Conservation (phyloP, 2,113 vertebrate species). For the Bucco capensis region DNA sequence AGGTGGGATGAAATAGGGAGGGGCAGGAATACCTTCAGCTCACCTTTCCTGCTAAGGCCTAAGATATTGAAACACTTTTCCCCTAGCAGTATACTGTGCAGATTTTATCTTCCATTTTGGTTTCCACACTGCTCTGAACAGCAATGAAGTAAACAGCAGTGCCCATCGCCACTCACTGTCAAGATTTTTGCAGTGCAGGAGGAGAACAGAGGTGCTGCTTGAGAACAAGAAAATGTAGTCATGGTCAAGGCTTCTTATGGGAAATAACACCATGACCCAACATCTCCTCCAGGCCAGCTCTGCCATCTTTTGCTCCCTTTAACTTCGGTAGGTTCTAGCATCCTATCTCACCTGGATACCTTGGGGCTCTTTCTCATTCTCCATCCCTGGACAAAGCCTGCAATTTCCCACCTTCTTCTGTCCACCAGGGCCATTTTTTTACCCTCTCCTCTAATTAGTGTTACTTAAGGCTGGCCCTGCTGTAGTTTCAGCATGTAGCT, state of each 20-base stretch:
- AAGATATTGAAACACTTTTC: neutral
- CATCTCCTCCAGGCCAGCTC: neutral
- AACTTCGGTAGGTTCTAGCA: neutral
- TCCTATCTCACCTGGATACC: accelerated
- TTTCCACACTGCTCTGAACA: neutral
- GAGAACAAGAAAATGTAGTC: neutral
- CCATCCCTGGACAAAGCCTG: neutral
- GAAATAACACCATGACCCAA: neutral
- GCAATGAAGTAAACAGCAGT: neutral
- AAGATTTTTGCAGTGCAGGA: neutral
- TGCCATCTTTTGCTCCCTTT: neutral
- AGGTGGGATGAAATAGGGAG: neutral
- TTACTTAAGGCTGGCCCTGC: neutral
- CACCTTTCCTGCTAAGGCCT: neutral
- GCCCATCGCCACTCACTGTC: neutral
- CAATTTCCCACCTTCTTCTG: neutral
- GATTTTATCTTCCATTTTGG: neutral
- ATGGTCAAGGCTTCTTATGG: neutral
- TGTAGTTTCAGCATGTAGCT: neutral
- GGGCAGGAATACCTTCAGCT: neutral
- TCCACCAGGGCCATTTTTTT: neutral
- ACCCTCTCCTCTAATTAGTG: neutral
- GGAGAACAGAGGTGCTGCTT: neutral
- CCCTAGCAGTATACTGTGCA: neutral
- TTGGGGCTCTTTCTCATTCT: neutral